A percentile compares a stretch with the other conserved stretches of the same genome.
These are phyloP conservation scores for Diploptera punctata DNA, from an alignment of 2,888 invertebrate species.

Conservation along the genomic window DNA sequence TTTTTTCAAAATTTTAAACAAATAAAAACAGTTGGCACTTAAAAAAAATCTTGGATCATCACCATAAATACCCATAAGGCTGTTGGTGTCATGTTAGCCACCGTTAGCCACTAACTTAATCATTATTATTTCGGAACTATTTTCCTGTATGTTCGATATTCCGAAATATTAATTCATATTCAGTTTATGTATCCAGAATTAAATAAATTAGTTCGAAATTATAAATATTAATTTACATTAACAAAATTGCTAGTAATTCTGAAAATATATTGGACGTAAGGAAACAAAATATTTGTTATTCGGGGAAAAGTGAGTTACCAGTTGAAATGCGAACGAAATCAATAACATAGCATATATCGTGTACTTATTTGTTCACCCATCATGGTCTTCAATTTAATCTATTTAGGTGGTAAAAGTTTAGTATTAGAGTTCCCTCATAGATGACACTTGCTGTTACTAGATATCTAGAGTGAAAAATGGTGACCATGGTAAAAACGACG, in stretches of 20 bases:
- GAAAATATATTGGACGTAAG: neutral
- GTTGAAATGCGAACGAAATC: neutral
- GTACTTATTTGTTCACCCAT: too few species aligned
- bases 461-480: too few species aligned
- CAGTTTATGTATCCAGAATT: neutral
- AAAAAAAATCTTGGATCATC: neutral
- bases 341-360: too few species aligned
- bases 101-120: too few species aligned
- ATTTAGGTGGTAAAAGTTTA: too few species aligned
- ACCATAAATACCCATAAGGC: constrained; percentile 1
- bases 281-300: neutral
- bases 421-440: too few species aligned
- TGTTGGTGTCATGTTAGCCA: too few species aligned
- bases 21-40: too few species aligned
- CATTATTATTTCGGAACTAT: too few species aligned
- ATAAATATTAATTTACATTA: neutral
- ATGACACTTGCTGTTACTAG: too few species aligned
- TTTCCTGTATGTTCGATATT: neutral
- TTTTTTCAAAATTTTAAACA: neutral
- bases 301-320: neutral
- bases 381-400: too few species aligned
- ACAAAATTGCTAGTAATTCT: neutral
- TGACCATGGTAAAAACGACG: too few species aligned
- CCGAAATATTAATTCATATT: constrained; percentile 5
- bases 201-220: neutral